Evolutionary conservation across 1,140 invertebrate genomes (phyloP).

Genomic region (Penaeus chinensis): DNA sequence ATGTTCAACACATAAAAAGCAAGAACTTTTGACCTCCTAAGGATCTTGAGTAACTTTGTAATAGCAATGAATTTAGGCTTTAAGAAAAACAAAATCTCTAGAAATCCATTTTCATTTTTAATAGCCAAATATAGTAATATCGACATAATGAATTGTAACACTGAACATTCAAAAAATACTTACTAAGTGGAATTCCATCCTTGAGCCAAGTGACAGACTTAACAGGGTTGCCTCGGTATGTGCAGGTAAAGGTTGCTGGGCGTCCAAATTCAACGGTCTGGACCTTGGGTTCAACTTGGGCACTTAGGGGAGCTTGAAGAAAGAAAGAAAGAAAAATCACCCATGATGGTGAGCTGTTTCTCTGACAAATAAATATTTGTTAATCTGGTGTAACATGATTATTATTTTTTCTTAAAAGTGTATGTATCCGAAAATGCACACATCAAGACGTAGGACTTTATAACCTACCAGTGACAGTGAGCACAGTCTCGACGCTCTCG

Average conservation of each 20-base stretch:
- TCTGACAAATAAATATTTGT: neutral
- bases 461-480: slow-evolving; percentile 84
- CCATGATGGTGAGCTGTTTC: neutral
- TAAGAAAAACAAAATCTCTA: too few species aligned
- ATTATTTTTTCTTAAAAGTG: neutral
- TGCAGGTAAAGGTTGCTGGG: slow-evolving; percentile 89
- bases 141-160: neutral
- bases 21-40: too few species aligned
- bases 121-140: too few species aligned
- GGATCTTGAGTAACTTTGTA: too few species aligned
- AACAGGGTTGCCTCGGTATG: slow-evolving; percentile 89
- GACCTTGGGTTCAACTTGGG: slow-evolving; percentile 86
- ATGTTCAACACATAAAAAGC: too few species aligned
- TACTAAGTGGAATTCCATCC: slow-evolving; percentile 75
- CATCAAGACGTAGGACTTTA: neutral
- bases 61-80: too few species aligned
- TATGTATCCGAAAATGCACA: neutral
- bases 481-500: slow-evolving; percentile 90
- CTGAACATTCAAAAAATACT: slow-evolving; percentile 1
- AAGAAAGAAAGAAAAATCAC: slow-evolving; percentile 8
- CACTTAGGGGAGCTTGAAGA: slow-evolving; percentile 81
- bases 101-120: too few species aligned
- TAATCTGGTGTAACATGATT: neutral
- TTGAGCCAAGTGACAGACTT: slow-evolving; percentile 92
- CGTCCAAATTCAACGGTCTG: slow-evolving; percentile 94